Base-by-base conservation (phyloP, 2,113 vertebrate species). In the Sylvietta virens region DNA sequence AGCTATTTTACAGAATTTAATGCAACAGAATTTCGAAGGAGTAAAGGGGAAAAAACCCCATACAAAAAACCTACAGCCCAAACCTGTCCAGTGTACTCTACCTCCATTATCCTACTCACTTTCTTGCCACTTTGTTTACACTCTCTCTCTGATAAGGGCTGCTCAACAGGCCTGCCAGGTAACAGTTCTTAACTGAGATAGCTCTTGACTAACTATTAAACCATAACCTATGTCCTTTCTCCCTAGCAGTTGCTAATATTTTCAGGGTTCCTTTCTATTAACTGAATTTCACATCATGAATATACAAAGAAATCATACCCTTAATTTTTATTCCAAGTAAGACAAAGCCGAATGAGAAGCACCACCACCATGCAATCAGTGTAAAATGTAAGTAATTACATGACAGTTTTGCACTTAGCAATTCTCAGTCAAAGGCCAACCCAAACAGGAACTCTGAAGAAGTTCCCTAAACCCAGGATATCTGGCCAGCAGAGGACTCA, bases 71-170 rank as follows among this genome's bases (percentile, higher is more conserved):
- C 1, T 24, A 17, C 16, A 53, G 35, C 6, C 47, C 27, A 72
- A 79, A 81, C n/a, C 33, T 81, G 48, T 58, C 82, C 62, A 53
- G 31, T 0, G 0, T 31, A 54, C 56, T 87, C 70, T 78, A 40
- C 61, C 4, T 48, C 53, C 53, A 76, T 79, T 92, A 92, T 33
- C 82, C 48, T 45, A 74, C 12, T 69, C 44, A 61, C 85, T 94
- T 83, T 92, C 76, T 65, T 54, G 33, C 51, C 81, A 83, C 67
- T 94, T 64, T 88, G 60, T 96, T 95, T 93, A 92, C 64, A 81
- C 82, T 91, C 88, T 96, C 62, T 48, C 53, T 86, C 76, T 66
- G 94, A 91, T 95, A 94, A 94, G 81, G 45, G 65, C 76, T 57
- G 85, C 48, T 94, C 56, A 88, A 86, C 28, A 71, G 28, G 62